Evolutionary conservation across 2,113 vertebrate species (phyloP).

Genomic region (Chrysemys picta): DNA sequence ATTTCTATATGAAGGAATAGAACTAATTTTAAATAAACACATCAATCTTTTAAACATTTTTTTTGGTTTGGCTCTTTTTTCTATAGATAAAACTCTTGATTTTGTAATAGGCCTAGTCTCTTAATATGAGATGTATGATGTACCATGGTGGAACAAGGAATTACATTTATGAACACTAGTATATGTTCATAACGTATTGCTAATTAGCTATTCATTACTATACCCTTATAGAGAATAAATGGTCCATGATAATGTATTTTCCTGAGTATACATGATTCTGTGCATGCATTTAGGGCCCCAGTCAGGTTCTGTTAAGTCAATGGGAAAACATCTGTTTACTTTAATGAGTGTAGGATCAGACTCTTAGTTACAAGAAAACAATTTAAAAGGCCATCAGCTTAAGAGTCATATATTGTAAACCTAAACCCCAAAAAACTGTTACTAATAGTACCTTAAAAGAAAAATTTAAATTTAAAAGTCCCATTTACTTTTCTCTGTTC

Average conservation of each 20-base stretch:
- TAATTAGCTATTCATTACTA: constrained; percentile 17
- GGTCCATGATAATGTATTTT: background rate
- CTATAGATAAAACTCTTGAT: background rate
- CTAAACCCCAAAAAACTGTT: background rate
- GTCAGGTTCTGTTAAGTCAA: background rate
- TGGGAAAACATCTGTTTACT: background rate
- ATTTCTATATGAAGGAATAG: background rate
- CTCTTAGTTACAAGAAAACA: background rate
- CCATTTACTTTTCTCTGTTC: background rate
- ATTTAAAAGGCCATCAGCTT: background rate
- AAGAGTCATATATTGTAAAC: background rate
- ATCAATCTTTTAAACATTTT: background rate
- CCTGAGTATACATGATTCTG: background rate
- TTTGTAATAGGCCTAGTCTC: background rate
- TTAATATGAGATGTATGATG: background rate
- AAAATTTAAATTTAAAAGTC: background rate
- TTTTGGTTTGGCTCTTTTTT: background rate
- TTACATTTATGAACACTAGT: background rate
- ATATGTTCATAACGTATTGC: constrained; percentile 38
- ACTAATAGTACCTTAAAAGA: too few relatives aligned
- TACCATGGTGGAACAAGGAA: background rate
- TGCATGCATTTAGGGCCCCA: background rate
- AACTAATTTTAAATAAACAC: background rate
- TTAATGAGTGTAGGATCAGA: too few relatives aligned
- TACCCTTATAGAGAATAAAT: constrained; percentile 5